Evolutionary conservation across 2,797 vertebrate genomes (phyloP), one percentile per base, ranked within the genome.

Genomic region (Lithobates sylvaticus): DNA sequence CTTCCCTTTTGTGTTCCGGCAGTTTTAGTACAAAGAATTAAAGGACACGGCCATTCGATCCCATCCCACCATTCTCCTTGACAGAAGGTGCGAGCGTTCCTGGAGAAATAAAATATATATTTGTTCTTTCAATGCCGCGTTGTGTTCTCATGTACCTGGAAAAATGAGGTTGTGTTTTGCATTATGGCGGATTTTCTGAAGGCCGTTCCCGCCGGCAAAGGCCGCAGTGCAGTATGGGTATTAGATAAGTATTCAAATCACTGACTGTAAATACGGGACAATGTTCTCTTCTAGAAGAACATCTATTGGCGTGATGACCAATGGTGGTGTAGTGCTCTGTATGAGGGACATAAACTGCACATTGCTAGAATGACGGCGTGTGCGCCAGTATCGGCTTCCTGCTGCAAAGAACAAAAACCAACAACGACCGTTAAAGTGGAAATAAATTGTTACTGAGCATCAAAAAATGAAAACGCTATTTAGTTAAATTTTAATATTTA

Each of bases 1-100:
- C 72, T 74, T 87, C 64, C 68, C 44, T 69, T 69, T 34, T 39
- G 42, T 70, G 72, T 81, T 86, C 76, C 65, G 54, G 50, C 39
- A 80, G 64, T 69, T 70, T 86, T 76, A 81, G 67, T 74, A 85
- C 67, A 71, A 78, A 65, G 84, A 86, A 81, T 70, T 76, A 70
- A 86, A 75, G 64, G 76, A 76, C 73, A 82, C 69, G 76, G 50
- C 78, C 78, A 72, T 83, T 83, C 65, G 64, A 78, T 78, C 50
- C 78, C 67, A 78, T 73, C 77, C 54, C 44, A 75, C 26, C 27
- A 16, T 26, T 72, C 72, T 44, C 79, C 67, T 72, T 81, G 71
- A 76, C 78, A 81, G 36, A 76, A 26, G 79, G 61, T 58, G 65
- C 61, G 71, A 86, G 13, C 69, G 39, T 65, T 78, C 83, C 71